phyloP scores from a whole-genome alignment of 2,113 vertebrate genomes.

The Varanus salvator region DNA sequence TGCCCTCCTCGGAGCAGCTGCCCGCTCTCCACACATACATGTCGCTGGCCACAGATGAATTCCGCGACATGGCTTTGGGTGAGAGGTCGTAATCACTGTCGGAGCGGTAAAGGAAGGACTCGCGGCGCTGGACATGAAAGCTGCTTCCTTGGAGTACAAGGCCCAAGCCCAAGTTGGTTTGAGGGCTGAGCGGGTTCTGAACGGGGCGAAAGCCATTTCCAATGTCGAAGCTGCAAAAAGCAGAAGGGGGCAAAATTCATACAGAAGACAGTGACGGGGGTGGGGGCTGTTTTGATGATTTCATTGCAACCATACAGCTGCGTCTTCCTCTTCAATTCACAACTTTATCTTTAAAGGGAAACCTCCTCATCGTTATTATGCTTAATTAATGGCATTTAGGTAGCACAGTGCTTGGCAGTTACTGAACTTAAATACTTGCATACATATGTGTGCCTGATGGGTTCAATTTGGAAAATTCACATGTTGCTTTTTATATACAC shows the following conservation, averaged over 20 bases:
- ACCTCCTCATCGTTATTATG: neutral
- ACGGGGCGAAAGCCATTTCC: conserved; percentile 87
- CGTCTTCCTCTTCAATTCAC: neutral
- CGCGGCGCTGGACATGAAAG: conserved; percentile 87
- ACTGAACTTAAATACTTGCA: too few species aligned
- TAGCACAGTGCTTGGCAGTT: too few species aligned
- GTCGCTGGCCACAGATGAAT: conserved; percentile 89
- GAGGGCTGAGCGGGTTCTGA: conserved; percentile 82
- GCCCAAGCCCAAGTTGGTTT: conserved; percentile 83
- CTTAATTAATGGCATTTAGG: neutral
- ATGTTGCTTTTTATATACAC: too few species aligned
- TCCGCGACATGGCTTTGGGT: conserved; percentile 88
- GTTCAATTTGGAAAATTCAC: too few species aligned
- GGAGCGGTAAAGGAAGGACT: conserved; percentile 94
- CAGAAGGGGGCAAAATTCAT: conserved; percentile 7
- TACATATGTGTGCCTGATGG: too few species aligned
- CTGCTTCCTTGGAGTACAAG: conserved; percentile 83
- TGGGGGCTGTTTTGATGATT: neutral
- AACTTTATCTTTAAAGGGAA: neutral
- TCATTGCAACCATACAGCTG: too few species aligned
- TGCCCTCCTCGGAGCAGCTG: too few species aligned
- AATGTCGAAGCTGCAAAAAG: conserved; percentile 85
- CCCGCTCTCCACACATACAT: conserved; percentile 80
- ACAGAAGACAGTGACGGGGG: too few species aligned
- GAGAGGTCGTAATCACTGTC: conserved; percentile 94